phyloP scores from a whole-genome alignment of 1,140 invertebrate species.

The Magallana gigas region DNA sequence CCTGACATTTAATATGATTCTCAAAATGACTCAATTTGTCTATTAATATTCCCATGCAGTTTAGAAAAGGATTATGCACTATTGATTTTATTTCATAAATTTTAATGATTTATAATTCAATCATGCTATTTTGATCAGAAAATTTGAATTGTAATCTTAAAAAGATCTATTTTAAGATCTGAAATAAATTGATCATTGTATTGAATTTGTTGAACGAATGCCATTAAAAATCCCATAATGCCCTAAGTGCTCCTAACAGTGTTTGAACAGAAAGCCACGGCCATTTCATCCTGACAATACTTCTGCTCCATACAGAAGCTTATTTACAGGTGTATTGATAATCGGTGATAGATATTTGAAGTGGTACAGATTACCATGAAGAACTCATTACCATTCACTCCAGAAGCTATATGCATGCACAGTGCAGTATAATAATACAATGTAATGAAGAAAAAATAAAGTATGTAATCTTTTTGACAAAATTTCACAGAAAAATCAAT shows the following conservation, averaged over 20 bases:
- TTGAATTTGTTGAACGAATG: background rate
- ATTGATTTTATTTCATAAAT: too few relatives aligned
- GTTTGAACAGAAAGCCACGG: background rate
- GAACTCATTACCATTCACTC: background rate
- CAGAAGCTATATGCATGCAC: background rate
- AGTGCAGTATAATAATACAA: background rate
- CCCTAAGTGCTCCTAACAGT: background rate
- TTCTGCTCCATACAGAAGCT: background rate
- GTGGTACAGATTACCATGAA: background rate
- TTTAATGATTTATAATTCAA: too few relatives aligned
- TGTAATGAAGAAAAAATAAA: too few relatives aligned
- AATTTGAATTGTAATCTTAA: background rate
- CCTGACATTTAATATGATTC: too few relatives aligned
- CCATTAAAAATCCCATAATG: background rate
- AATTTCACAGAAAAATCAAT: background rate
- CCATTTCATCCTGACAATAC: background rate
- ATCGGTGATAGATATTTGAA: background rate
- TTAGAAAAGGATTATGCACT: too few relatives aligned
- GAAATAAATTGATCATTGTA: slow-evolving; percentile 1
- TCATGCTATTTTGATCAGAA: background rate
- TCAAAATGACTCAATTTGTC: too few relatives aligned
- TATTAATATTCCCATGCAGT: too few relatives aligned
- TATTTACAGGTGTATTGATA: slow-evolving; percentile 14
- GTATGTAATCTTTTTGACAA: background rate
- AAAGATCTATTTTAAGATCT: slow-evolving; percentile 8